Evolutionary conservation across 2,113 vertebrate genomes (phyloP).

Genomic region (Melanerpes aurifrons): DNA sequence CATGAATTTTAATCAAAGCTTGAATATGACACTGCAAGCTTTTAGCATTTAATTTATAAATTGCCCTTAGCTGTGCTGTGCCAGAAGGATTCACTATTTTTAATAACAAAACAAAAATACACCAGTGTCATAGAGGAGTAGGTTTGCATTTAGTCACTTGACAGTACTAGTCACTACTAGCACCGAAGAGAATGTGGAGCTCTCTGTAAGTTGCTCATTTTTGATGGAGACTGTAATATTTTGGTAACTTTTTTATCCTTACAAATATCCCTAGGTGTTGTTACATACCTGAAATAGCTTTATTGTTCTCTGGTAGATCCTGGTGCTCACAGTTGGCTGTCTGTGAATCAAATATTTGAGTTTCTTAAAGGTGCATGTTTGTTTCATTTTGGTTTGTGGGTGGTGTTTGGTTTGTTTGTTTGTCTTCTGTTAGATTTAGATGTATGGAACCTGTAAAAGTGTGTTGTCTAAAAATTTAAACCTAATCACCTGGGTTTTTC

Average conservation of each 20-base stretch:
- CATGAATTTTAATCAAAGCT: background rate
- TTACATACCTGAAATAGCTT: background rate
- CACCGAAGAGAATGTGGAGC: background rate
- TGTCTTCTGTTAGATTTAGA: background rate
- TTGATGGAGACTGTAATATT: background rate
- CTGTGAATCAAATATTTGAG: background rate
- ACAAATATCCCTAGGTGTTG: background rate
- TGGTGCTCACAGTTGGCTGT: background rate
- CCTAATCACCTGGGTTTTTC: background rate
- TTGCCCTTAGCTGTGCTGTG: background rate
- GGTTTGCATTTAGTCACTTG: background rate
- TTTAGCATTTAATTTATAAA: slow-evolving; percentile 18
- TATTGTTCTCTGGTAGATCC: background rate
- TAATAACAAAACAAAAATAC: background rate
- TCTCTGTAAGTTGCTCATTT: background rate
- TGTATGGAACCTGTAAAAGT: background rate
- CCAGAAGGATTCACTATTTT: background rate
- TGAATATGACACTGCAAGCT: background rate
- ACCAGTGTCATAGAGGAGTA: background rate
- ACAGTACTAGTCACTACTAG: background rate
- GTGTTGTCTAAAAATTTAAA: background rate
- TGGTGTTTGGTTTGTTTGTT: no score
- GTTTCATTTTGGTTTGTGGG: no score
- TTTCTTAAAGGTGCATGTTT: background rate
- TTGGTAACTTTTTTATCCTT: background rate